Percentiles rank a stretch among this genome's conserved stretches.
Evolutionary conservation across 2,888 invertebrate genomes (phyloP).

Genomic region (Thymelicus sylvestris): DNA sequence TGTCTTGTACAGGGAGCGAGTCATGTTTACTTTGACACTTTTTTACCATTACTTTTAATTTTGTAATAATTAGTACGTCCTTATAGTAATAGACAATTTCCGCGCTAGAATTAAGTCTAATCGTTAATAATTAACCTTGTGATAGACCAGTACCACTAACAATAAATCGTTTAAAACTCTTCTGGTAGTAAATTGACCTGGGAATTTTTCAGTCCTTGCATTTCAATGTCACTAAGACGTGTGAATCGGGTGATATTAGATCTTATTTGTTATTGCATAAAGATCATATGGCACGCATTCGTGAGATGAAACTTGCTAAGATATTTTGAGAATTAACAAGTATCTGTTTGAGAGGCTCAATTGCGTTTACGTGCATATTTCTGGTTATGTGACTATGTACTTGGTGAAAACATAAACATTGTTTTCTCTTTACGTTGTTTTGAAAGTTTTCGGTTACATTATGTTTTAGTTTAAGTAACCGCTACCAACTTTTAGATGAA

Average conservation of each 20-base stretch:
- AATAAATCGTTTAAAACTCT: constrained; percentile 21
- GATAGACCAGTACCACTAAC: neutral
- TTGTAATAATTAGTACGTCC: constrained; percentile 19
- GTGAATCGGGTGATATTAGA: neutral
- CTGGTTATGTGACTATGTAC: constrained; percentile 17
- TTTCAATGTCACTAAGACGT: neutral
- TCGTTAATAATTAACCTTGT: constrained; percentile 6
- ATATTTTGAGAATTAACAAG: constrained; percentile 18
- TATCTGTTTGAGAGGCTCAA: constrained; percentile 9
- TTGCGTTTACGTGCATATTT: constrained; percentile 12
- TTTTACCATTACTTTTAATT: neutral
- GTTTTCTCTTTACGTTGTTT: neutral
- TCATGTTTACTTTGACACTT: too few relatives aligned
- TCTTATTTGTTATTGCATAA: neutral
- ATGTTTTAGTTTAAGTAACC: too few relatives aligned
- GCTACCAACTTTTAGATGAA: too few relatives aligned
- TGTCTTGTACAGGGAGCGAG: too few relatives aligned
- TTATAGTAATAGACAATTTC: constrained; percentile 22
- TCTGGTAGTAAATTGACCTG: constrained; percentile 23
- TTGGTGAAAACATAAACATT: neutral
- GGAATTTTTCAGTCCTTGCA: neutral
- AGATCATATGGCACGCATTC: neutral
- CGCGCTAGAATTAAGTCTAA: constrained; percentile 6
- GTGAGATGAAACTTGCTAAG: constrained; percentile 9
- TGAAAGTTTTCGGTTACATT: neutral